These are phyloP conservation scores for Cantharis nigra DNA, from an alignment of 2,888 invertebrate genomes.

Conservation along the genomic window DNA sequence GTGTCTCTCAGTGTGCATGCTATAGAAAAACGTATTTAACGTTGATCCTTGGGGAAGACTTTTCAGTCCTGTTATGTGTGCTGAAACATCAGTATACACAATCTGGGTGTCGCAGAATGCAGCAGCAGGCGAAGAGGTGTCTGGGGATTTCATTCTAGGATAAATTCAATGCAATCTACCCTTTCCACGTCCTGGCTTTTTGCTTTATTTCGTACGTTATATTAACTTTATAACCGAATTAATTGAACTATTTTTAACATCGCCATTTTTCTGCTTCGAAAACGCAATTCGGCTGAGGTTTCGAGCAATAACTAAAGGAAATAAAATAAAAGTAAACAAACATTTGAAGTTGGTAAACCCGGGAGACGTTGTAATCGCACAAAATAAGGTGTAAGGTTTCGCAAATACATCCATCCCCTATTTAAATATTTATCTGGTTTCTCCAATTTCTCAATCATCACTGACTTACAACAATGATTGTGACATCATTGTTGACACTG, in stretches of 20 bases:
- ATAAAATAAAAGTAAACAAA: conserved; percentile 7
- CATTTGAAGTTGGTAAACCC: conserved; percentile 4
- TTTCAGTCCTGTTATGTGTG: conserved; percentile 30
- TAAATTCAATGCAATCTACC: conserved; percentile 28
- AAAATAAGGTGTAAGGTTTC: conserved; percentile 29
- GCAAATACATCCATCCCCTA: conserved; percentile 23
- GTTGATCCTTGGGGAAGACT: conserved; percentile 30
- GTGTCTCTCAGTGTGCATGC: conserved; percentile 9
- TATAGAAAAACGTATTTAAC: conserved; percentile 27
- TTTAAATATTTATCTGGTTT: conserved; percentile 35
- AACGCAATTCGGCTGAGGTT: neutral
- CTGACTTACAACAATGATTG: conserved; percentile 14
- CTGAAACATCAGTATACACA: conserved; percentile 39
- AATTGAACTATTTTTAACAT: neutral
- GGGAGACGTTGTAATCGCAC: neutral
- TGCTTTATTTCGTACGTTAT: conserved; percentile 13
- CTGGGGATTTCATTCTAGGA: conserved; percentile 32
- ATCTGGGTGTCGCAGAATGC: conserved; percentile 35
- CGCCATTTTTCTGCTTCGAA: too few species aligned
- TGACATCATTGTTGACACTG: conserved; percentile 22
- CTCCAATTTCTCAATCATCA: conserved; percentile 29
- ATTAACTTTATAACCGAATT: neutral
- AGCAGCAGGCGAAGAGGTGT: conserved; percentile 37
- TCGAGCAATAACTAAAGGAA: neutral
- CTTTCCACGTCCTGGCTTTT: conserved; percentile 14